Base-by-base conservation (phyloP, 2,797 vertebrate species). In the Dipus sagitta region DNA sequence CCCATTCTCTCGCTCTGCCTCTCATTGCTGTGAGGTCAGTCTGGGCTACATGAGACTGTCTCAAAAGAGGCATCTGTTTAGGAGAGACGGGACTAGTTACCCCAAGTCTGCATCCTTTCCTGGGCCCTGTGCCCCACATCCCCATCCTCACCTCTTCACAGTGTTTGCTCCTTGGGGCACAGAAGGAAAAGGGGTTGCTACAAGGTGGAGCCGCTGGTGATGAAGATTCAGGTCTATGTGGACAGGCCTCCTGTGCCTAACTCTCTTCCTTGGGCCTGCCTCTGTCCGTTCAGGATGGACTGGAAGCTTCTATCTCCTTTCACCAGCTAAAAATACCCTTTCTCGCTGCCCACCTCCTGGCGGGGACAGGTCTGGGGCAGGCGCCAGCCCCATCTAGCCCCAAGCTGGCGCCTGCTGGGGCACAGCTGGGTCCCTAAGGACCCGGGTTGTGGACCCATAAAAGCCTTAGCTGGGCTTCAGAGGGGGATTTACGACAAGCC, bases 251-350 rank as follows among this genome's bases (percentile, higher is more conserved):
- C 32, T 2, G 38, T 28, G 17, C 32, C 23, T 0, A 0, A 18
- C 6, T 9, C 32, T 75, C 18, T 20, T 32, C n/a, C 28, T 23
- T 28, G 2, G 24, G 67, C 84, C n/a, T 1, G 23, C 11, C 18
- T 23, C 68, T 0, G 17, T 68, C 20, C 12, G 58, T 6, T 18
- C 34, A 26, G 87, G 30, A 28, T 28, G 82, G 84, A 52, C 90
- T 11, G 38, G 0, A 15, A 78, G 83, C 79, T 77, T 28, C 88
- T 87, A 6, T 94, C 86, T 94, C 52, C 72, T 77, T 92, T 70
- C 42, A 67, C 88, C 23, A 26, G 77, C 94, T 95, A 96, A 96
- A 95, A 97, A 97, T 96, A 95, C 0, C 64, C 30, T 9, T 1
- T 4, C 15, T 71, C 0, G 9, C 92, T 74, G 67, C 65, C 88